Percentiles rank a stretch among this genome's conserved stretches.
phyloP scores from a whole-genome alignment of 2,888 invertebrate species.

The Cephus rjabovi region DNA sequence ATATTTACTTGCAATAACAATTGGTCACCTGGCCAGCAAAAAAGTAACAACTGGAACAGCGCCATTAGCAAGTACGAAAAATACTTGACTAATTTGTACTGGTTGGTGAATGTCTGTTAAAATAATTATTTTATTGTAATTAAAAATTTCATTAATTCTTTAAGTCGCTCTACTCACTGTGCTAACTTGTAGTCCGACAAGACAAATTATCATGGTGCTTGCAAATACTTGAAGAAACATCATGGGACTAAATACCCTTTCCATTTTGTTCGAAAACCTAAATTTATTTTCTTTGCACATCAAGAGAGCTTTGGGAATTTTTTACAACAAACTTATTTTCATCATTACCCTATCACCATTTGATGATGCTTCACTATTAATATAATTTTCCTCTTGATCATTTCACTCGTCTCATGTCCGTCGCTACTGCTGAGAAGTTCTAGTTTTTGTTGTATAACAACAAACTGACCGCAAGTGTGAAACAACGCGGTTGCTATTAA shows the following conservation, averaged over 20 bases:
- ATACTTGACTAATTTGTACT: slow-evolving; percentile 39
- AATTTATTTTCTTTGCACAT: neutral
- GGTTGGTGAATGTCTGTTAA: slow-evolving; percentile 33
- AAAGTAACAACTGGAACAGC: slow-evolving; percentile 48
- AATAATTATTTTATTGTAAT: slow-evolving; percentile 8
- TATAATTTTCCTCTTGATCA: slow-evolving; percentile 16
- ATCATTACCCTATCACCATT: slow-evolving; percentile 27
- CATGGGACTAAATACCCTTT: slow-evolving; percentile 45
- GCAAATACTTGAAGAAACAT: slow-evolving; percentile 47
- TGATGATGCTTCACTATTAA: slow-evolving; percentile 29
- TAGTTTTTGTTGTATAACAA: slow-evolving; percentile 40
- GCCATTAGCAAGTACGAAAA: slow-evolving; percentile 49
- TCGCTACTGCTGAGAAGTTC: slow-evolving; percentile 19
- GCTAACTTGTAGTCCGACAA: slow-evolving; percentile 49
- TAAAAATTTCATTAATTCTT: neutral
- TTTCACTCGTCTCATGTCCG: neutral
- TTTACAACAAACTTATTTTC: neutral
- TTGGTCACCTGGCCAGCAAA: slow-evolving; percentile 51
- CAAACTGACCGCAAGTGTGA: slow-evolving; percentile 50
- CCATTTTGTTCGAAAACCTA: slow-evolving; percentile 50
- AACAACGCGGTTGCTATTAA: slow-evolving; percentile 50
- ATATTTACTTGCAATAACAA: slow-evolving; percentile 40
- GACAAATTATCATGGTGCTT: slow-evolving; percentile 48
- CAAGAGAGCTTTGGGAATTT: neutral
- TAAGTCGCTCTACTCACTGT: slow-evolving; percentile 30